Percentiles rank a stretch among this genome's conserved stretches.
phyloP scores from a whole-genome alignment of 1,140 invertebrate species.

The Drosophila ercepeae region DNA sequence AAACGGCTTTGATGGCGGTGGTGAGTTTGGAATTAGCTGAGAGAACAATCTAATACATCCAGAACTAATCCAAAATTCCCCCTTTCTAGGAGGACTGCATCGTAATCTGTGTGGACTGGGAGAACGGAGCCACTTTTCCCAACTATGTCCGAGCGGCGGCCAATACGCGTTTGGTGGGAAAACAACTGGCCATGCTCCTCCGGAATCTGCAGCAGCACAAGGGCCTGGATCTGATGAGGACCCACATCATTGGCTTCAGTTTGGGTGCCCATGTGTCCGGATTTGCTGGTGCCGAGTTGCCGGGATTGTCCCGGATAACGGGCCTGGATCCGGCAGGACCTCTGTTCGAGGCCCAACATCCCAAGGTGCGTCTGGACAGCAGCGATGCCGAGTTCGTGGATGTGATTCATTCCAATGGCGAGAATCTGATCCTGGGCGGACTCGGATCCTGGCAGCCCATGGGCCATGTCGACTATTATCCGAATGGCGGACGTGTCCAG shows the following conservation, averaged over 20 bases:
- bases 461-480: constrained; percentile 96
- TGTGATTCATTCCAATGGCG: constrained; percentile 97
- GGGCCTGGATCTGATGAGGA: constrained; percentile 84
- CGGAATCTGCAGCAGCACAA: constrained; percentile 80
- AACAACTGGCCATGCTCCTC: constrained; percentile 93
- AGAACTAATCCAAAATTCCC: too few species aligned
- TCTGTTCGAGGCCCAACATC: constrained; percentile 94
- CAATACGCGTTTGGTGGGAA: constrained; percentile 95
- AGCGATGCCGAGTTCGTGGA: constrained; percentile 96
- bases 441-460: constrained; percentile 93
- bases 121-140: constrained; percentile 94
- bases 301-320: constrained; percentile 93
- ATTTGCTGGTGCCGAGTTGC: constrained; percentile 94
- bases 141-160: constrained; percentile 97
- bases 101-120: constrained; percentile 97
- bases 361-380: constrained; percentile 91
- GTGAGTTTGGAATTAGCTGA: constrained; percentile 84
- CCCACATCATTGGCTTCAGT: constrained; percentile 96
- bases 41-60: too few species aligned
- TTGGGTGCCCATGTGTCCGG: constrained; percentile 96
- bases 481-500: constrained; percentile 95
- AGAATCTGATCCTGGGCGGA: constrained; percentile 93
- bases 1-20: constrained; percentile 93
- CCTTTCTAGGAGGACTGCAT: constrained; percentile 91
- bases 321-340: constrained; percentile 96